Conservation (phyloP, 2,797 vertebrate species). For the Rhinophrynus dorsalis region DNA sequence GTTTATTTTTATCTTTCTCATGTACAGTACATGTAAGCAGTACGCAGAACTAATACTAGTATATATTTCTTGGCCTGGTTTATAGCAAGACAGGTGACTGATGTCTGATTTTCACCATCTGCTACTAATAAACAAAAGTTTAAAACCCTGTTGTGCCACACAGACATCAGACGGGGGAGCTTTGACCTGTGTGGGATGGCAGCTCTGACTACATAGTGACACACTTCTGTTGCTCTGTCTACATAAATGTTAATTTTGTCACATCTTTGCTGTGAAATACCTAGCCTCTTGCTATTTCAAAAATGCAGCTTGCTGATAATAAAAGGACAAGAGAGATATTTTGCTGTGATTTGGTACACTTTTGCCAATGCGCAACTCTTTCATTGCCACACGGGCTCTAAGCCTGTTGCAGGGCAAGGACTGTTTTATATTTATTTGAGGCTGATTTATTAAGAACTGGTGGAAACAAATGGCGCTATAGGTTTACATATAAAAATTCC, state of each 20-base stretch:
- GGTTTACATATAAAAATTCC: too few species aligned
- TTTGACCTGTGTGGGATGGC: constrained; percentile 38
- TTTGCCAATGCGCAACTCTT: constrained; percentile 17
- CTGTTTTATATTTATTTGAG: too few species aligned
- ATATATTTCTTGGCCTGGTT: constrained; percentile 22
- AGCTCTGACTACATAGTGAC: background rate
- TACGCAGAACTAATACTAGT: constrained; percentile 1
- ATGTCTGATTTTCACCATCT: constrained; percentile 38
- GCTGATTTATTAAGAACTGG: too few species aligned
- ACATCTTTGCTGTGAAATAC: constrained; percentile 32
- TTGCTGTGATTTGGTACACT: constrained; percentile 22
- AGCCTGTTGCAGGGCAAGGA: background rate
- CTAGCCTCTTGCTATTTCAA: constrained; percentile 9
- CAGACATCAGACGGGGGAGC: constrained; percentile 10
- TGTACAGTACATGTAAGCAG: constrained; percentile 17
- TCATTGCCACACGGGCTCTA: background rate
- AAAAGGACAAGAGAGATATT: constrained; percentile 47
- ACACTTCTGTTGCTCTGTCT: constrained; percentile 27
- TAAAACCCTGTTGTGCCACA: constrained; percentile 23
- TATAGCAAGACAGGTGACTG: constrained; percentile 32
- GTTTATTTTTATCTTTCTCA: constrained; percentile 45
- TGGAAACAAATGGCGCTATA: too few species aligned
- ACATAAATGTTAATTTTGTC: constrained; percentile 49
- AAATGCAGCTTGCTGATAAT: constrained; percentile 32
- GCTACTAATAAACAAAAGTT: constrained; percentile 36